Evolutionary conservation across 2,113 vertebrate species (phyloP), one percentile per base, ranked within the genome.

Genomic region (Pangasianodon gigas): DNA sequence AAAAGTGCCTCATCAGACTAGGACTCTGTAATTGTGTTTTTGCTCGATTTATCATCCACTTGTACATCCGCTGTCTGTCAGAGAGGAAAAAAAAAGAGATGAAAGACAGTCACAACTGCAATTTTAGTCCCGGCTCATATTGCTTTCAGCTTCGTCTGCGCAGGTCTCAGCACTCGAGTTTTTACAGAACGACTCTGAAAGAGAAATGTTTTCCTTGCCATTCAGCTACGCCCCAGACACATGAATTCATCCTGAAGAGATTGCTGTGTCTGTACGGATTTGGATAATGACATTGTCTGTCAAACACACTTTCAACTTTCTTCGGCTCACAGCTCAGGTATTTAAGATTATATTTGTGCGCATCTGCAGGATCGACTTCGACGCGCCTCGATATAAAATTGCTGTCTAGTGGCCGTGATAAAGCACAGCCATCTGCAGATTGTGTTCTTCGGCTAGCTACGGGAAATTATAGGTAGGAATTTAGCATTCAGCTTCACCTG

Each of bases 271-370:
- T 91, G 85, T 93, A 90, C 82, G 83, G 91, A 92, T 93, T 92
- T 93, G 91, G 86, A 92, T 88, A 94, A 91, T 89, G 89, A 94
- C 93, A 88, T 91, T 91, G 90, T 93, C 93, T 94, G 93, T 94
- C 93, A 94, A 93, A 92, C 92, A 91, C 85, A 90, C 92, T 93
- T 94, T 93, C 88, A 92, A 92, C 87, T 93, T 88, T 74, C 90
- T 58, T 48, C 46, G 4, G 56, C 83, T 85, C 83, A 65, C 86
- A 81, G 87, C 86, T 92, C 93, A 93, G 92, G 91, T 93, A 92
- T 92, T 92, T 48, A 84, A 83, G 92, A 92, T 90, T 89, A 89
- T 29, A 51, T 19, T 29, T 79, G 65, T 32, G 77, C 62, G 46
- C 89, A 87, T 87, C 89, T 71, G 85, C 75, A 13, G 26, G 60